Conservation (phyloP, 2,888 invertebrate species). For the Acanthosepion esculentum region DNA sequence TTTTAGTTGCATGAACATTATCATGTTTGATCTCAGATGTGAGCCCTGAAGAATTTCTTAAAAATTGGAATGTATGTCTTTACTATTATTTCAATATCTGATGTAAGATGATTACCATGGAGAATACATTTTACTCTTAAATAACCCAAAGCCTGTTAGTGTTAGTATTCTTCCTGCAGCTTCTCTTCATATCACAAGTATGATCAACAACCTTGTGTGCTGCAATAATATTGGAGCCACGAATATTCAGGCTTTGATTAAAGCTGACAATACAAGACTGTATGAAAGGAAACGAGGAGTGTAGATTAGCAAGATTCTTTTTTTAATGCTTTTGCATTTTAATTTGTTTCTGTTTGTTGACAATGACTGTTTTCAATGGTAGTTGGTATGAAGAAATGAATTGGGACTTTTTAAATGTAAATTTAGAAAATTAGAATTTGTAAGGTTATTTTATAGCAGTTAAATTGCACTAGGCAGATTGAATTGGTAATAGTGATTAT, state of each 20-base stretch:
- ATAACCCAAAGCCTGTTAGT: neutral
- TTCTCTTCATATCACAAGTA: neutral
- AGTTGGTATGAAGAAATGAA: neutral
- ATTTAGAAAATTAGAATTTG: neutral
- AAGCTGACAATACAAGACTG: neutral
- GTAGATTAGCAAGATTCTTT: neutral
- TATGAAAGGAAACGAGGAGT: neutral
- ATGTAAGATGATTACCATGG: slow-evolving; percentile 14
- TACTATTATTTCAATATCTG: slow-evolving; percentile 12
- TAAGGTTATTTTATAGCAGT: neutral
- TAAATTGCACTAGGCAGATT: neutral
- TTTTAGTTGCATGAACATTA: slow-evolving; percentile 3
- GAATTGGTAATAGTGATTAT: neutral
- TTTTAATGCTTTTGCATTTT: neutral
- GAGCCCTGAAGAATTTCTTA: slow-evolving; percentile 18
- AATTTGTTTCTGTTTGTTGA: neutral
- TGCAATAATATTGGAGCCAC: slow-evolving; percentile 25
- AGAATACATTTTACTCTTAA: neutral
- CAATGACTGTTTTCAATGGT: neutral
- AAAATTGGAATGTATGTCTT: neutral
- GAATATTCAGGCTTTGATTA: neutral
- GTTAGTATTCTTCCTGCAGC: neutral
- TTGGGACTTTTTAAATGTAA: neutral
- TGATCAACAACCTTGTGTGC: neutral
- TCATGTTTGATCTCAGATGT: slow-evolving; percentile 23